These are phyloP conservation scores for Lordiphosa clarofinis DNA, from an alignment of 1,140 invertebrate genomes.

Conservation along the genomic window DNA sequence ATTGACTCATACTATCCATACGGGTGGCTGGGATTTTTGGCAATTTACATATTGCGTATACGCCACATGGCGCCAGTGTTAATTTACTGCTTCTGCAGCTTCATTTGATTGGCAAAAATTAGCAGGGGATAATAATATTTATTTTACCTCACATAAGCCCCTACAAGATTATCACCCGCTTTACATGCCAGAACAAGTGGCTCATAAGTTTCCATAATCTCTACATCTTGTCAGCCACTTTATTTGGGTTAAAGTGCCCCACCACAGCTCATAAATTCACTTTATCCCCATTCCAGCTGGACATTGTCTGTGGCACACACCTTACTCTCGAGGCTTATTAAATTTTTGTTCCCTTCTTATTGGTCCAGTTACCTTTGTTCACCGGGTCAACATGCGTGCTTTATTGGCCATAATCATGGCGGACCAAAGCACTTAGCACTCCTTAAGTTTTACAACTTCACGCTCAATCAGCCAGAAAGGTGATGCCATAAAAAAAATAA, in stretches of 20 bases:
- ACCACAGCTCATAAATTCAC: conserved; percentile 27
- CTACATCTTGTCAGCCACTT: conserved; percentile 36
- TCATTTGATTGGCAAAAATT: conserved; percentile 44
- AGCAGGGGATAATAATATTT: too few relatives aligned
- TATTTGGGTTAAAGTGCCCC: conserved; percentile 5
- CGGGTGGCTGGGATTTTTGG: conserved; percentile 2
- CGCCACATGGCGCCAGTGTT: conserved; percentile 16
- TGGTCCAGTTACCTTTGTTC: not conserved
- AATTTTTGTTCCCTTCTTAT: conserved; percentile 28
- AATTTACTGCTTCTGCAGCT: conserved; percentile 35
- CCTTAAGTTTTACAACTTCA: conserved; percentile 77
- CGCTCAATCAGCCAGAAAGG: conserved; percentile 54
- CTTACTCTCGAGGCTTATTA: conserved; percentile 13
- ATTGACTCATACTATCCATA: too few relatives aligned
- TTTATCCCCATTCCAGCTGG: conserved; percentile 6
- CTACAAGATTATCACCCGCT: not conserved
- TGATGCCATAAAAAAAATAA: conserved; percentile 45
- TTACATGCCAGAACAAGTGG: conserved; percentile 31
- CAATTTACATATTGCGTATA: conserved; percentile 43
- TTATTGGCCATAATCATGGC: conserved; percentile 61
- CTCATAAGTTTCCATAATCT: conserved; percentile 42
- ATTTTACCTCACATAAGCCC: too few relatives aligned
- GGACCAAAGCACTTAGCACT: conserved; percentile 61
- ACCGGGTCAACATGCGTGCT: conserved; percentile 36
- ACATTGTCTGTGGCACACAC: conserved; percentile 31